Evolutionary conservation across 2,113 vertebrate species (phyloP).

Genomic region (Urocynchramus pylzowi): DNA sequence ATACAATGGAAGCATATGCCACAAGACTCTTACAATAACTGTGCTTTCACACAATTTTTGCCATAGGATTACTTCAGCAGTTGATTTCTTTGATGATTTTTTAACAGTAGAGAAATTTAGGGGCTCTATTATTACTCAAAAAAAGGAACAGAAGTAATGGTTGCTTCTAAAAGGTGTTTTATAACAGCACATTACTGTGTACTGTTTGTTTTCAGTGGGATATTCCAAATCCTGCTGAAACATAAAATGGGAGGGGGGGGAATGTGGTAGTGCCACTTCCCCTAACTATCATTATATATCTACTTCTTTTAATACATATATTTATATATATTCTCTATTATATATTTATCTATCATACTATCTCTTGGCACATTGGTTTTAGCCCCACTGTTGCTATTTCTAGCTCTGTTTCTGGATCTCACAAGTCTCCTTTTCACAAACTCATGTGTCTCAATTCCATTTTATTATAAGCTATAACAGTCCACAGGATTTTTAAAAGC

Average conservation of each 20-base stretch:
- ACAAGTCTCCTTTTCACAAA: not conserved
- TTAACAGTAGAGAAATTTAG: not conserved
- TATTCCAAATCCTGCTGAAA: not conserved
- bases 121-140: not conserved
- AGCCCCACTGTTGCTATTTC: not conserved
- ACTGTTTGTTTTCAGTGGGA: not conserved
- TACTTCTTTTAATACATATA: not conserved
- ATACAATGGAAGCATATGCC: not conserved
- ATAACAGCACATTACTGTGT: not conserved
- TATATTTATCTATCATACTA: not conserved
- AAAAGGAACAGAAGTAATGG: not conserved
- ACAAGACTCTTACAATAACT: not conserved
- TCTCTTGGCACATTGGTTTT: not conserved
- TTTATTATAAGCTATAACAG: not conserved
- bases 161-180: not conserved
- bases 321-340: not conserved
- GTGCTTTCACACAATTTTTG: not conserved
- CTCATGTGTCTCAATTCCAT: not conserved
- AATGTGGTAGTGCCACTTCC: not conserved
- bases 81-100: not conserved
- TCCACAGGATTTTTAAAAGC: not conserved
- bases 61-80: not conserved
- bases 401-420: not conserved
- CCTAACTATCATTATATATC: not conserved
- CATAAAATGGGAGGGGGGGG: not conserved